Conservation (phyloP, 2,888 invertebrate genomes). For the Protophormia terraenovae region DNA sequence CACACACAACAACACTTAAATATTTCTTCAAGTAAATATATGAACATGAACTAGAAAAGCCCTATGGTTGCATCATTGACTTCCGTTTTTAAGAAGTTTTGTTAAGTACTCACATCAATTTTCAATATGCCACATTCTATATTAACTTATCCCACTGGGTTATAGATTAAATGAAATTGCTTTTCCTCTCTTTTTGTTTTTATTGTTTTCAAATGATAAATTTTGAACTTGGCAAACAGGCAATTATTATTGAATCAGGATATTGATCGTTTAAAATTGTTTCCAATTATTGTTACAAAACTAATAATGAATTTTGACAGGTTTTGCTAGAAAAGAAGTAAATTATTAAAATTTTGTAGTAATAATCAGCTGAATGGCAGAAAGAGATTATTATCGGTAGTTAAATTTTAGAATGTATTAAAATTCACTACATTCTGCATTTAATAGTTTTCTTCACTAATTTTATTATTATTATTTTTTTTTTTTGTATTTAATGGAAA, state of each 20-base stretch:
- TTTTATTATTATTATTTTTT: too few relatives aligned
- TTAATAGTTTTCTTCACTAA: too few relatives aligned
- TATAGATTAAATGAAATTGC: not conserved
- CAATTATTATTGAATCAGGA: constrained; percentile 8
- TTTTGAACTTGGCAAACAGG: not conserved
- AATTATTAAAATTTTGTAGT: not conserved
- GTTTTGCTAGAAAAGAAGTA: not conserved
- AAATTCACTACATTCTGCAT: too few relatives aligned
- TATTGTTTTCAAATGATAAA: not conserved
- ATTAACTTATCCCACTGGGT: not conserved
- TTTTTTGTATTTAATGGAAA: too few relatives aligned
- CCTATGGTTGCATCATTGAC: constrained; percentile 62
- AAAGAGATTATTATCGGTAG: too few relatives aligned
- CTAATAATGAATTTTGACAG: not conserved
- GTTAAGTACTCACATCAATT: not conserved
- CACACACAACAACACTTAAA: not conserved
- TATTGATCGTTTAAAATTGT: constrained; percentile 32
- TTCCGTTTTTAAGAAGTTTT: constrained; percentile 55
- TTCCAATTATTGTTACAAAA: constrained; percentile 4
- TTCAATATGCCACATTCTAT: not conserved
- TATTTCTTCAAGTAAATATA: not conserved
- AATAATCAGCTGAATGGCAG: not conserved
- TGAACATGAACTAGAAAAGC: constrained; percentile 57
- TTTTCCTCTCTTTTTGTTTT: not conserved
- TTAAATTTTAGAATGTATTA: too few relatives aligned